These are phyloP conservation scores for Heliconius hewitsoni DNA, from an alignment of 1,140 invertebrate genomes.

Conservation along the genomic window DNA sequence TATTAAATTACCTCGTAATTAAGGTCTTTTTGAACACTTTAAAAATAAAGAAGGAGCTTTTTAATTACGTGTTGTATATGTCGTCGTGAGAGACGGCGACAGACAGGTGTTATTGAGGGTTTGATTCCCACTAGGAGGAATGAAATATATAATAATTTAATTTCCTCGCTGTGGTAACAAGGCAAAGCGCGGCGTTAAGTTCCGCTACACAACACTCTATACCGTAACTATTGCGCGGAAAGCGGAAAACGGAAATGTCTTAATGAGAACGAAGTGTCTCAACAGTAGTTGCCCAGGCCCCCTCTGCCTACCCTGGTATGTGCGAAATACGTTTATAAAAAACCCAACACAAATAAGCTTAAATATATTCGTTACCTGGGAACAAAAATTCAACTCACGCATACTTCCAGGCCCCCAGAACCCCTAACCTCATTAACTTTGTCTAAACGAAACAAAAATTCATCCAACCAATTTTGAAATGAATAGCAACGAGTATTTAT, in stretches of 20 bases:
- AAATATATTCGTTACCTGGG: background rate
- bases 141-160: too few relatives aligned
- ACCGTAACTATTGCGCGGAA: too few relatives aligned
- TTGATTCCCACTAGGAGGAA: too few relatives aligned
- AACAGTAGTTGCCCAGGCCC: too few relatives aligned
- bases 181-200: too few relatives aligned
- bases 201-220: too few relatives aligned
- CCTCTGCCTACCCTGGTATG: too few relatives aligned
- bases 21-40: background rate
- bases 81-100: too few relatives aligned
- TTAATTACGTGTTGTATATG: background rate
- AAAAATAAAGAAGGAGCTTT: background rate
- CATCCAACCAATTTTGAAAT: conserved; percentile 31
- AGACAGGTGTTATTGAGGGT: too few relatives aligned
- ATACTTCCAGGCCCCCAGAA: background rate
- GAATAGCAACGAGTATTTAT: conserved; percentile 38
- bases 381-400: background rate
- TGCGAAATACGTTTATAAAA: background rate
- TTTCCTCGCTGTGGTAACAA: too few relatives aligned
- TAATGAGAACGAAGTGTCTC: too few relatives aligned
- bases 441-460: conserved; percentile 35
- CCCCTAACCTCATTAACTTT: conserved; percentile 27
- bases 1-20: background rate
- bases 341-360: background rate
- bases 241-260: too few relatives aligned